Conservation (phyloP, 1,140 invertebrate species). For the Camponotus vicinus region DNA sequence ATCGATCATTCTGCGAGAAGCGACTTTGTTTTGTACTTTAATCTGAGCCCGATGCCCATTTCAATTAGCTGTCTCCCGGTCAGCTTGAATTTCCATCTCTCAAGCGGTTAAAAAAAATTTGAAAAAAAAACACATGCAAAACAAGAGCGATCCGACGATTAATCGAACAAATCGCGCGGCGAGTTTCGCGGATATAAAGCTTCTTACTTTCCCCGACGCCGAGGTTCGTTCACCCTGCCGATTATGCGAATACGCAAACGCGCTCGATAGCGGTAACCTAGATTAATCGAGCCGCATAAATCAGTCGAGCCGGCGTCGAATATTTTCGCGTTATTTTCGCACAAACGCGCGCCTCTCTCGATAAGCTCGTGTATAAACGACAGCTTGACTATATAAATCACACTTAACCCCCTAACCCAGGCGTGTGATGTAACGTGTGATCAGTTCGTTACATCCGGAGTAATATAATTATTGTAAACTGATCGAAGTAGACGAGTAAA, state of each 20-base stretch:
- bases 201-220: slow-evolving; percentile 22
- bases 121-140: background rate
- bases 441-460: background rate
- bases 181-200: slow-evolving; percentile 14
- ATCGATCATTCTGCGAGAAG: background rate
- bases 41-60: background rate
- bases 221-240: slow-evolving; percentile 70
- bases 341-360: slow-evolving; percentile 14
- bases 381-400: slow-evolving; percentile 48
- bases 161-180: background rate
- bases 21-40: background rate
- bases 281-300: slow-evolving; percentile 71
- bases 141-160: slow-evolving; percentile 20
- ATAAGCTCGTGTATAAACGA: slow-evolving; percentile 59
- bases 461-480: slow-evolving; percentile 41
- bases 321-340: slow-evolving; percentile 41
- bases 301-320: slow-evolving; percentile 43
- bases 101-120: background rate
- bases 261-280: slow-evolving; percentile 70
- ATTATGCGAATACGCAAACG: slow-evolving; percentile 75
- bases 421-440: slow-evolving; percentile 45
- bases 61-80: background rate
- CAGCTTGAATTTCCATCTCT: slow-evolving; percentile 7
- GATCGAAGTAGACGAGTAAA: background rate
- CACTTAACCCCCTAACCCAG: slow-evolving; percentile 47